Conservation (phyloP, 2,888 invertebrate genomes). For the Apodemia duryi region DNA sequence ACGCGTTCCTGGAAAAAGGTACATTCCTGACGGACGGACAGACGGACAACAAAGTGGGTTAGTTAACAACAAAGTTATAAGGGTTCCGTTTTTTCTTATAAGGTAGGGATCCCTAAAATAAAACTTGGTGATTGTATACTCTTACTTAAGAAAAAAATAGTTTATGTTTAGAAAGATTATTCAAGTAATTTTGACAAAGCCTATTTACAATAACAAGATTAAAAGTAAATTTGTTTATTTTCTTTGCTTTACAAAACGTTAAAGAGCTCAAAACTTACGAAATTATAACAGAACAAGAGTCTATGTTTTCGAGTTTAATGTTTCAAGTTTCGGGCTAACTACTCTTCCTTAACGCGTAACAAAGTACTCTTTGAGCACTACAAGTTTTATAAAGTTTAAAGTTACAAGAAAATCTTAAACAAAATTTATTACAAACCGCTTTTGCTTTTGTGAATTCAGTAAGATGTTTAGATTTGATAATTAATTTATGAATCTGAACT, state of each 20-base stretch:
- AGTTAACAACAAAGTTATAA: no score
- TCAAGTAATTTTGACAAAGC: no score
- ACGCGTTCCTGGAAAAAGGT: no score
- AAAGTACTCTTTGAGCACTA: conserved; percentile 1
- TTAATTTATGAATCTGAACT: neutral
- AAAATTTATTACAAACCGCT: conserved; percentile 5
- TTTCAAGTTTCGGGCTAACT: conserved; percentile 1
- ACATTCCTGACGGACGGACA: no score
- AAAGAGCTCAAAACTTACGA: neutral
- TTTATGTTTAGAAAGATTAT: no score
- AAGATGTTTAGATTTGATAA: neutral
- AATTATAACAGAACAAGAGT: neutral
- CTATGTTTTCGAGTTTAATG: neutral
- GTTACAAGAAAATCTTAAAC: conserved; percentile 6
- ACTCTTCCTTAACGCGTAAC: conserved; percentile 10
- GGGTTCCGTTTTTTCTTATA: no score
- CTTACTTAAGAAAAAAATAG: no score
- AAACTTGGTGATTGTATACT: no score
- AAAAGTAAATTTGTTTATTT: neutral
- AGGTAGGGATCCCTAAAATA: no score
- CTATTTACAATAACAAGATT: no score
- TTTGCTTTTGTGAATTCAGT: conserved; percentile 8
- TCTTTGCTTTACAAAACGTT: neutral
- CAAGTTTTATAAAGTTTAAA: conserved; percentile 10
- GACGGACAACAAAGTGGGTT: no score